phyloP scores from a whole-genome alignment of 2,888 invertebrate genomes.

The Dryobotodes eremita region DNA sequence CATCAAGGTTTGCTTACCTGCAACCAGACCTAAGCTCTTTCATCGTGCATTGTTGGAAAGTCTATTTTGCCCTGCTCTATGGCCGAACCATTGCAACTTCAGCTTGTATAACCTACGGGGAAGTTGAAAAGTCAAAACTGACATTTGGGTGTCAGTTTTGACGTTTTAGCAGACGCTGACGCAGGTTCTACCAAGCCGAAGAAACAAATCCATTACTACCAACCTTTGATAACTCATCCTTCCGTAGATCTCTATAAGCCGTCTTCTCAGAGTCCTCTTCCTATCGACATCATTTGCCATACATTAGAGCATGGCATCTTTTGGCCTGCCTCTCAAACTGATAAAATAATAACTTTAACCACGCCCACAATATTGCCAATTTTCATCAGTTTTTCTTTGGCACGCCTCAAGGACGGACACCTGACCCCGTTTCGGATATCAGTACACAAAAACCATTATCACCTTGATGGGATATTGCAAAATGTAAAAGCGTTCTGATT shows the following conservation, averaged over 20 bases:
- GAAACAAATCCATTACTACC: not conserved
- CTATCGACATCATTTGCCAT: not conserved
- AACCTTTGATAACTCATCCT: not conserved
- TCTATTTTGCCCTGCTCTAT: not conserved
- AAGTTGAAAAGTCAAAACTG: not conserved
- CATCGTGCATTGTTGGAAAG: not conserved
- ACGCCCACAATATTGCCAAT: conserved; percentile 40
- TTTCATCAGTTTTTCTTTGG: conserved; percentile 59
- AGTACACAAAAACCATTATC: conserved; percentile 76
- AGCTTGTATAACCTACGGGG: not conserved
- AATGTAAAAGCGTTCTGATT: conserved; percentile 80
- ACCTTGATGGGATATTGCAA: conserved; percentile 85
- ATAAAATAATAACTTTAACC: conserved; percentile 28
- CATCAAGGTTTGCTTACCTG: not conserved
- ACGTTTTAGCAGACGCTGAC: not conserved
- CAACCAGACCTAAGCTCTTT: not conserved
- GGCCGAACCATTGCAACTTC: not conserved
- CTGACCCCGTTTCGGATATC: conserved; percentile 77
- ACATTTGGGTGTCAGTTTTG: not conserved
- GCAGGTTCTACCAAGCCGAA: not conserved
- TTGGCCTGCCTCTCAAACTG: not conserved
- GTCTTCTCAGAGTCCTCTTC: not conserved
- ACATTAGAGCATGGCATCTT: not conserved
- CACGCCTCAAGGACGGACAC: conserved; percentile 71
- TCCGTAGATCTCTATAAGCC: too few relatives aligned